These are phyloP conservation scores for Oscheius sp. DNA, from an alignment of 2,888 invertebrate genomes.

Conservation along the genomic window DNA sequence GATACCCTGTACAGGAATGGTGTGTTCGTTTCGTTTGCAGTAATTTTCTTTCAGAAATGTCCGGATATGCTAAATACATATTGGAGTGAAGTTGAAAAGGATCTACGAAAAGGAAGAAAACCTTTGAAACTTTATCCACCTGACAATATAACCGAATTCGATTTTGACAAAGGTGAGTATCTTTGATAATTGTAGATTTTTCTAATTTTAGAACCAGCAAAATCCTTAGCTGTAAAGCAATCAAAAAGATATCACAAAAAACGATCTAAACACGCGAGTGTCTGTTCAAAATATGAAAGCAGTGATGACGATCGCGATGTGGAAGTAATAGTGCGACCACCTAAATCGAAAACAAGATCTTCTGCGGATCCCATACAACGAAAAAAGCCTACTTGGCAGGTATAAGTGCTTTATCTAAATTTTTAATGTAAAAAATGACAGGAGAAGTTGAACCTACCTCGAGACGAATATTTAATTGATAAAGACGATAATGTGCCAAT, in stretches of 20 bases:
- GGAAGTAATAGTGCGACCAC: neutral
- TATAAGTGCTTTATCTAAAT: neutral
- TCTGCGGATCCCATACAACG: neutral
- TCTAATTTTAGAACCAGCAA: too few relatives aligned
- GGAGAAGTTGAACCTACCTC: neutral
- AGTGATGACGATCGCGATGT: neutral
- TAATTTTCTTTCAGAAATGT: neutral
- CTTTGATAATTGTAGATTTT: too few relatives aligned
- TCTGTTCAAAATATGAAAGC: too few relatives aligned
- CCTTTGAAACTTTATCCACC: neutral
- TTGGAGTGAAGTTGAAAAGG: neutral
- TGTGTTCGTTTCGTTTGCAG: neutral
- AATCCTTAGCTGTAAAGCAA: too few relatives aligned
- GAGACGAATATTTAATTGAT: neutral
- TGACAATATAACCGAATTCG: neutral
- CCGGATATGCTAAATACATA: neutral
- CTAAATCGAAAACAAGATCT: neutral
- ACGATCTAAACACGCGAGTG: too few relatives aligned
- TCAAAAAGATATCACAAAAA: too few relatives aligned
- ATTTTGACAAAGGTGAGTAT: too few relatives aligned
- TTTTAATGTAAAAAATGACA: neutral
- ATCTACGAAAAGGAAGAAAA: neutral
- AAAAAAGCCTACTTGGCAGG: constrained; percentile 4
- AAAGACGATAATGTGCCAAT: neutral
- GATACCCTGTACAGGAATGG: neutral